Percentiles rank a stretch among this genome's conserved stretches.
These are phyloP conservation scores for Xylocopa sonorina DNA, from an alignment of 1,140 invertebrate genomes.

Conservation along the genomic window DNA sequence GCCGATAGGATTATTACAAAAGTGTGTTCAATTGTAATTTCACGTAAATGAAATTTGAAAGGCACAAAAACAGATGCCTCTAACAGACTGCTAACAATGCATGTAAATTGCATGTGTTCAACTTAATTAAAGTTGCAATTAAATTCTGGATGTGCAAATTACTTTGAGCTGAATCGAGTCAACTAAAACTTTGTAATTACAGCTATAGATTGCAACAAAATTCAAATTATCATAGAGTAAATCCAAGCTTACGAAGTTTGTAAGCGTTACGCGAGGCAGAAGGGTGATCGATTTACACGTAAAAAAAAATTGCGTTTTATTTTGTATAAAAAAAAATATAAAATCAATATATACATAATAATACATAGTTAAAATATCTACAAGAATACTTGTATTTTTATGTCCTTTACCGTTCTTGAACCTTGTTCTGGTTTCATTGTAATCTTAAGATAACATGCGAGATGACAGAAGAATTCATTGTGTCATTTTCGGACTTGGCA, in stretches of 20 bases:
- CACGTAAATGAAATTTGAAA: not conserved
- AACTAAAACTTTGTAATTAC: not conserved
- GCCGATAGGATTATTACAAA: not conserved
- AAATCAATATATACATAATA: conserved; percentile 79
- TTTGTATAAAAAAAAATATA: conserved; percentile 76
- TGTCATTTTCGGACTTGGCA: conserved; percentile 17
- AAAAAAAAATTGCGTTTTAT: conserved; percentile 63
- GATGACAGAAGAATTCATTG: conserved; percentile 34
- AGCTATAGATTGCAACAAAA: not conserved
- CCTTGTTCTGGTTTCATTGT: conserved; percentile 20
- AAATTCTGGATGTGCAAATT: not conserved
- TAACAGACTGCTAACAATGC: not conserved
- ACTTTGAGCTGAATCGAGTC: not conserved
- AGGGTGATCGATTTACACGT: conserved; percentile 1
- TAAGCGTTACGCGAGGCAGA: not conserved
- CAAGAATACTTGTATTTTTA: conserved; percentile 63
- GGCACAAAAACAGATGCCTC: too few species aligned
- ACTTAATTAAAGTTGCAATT: not conserved
- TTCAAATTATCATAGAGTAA: not conserved
- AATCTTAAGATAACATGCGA: conserved; percentile 38
- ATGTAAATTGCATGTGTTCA: not conserved
- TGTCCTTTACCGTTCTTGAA: conserved; percentile 43
- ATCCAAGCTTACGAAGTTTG: not conserved
- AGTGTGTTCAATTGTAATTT: not conserved
- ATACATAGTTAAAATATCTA: conserved; percentile 78